Evolutionary conservation across 2,113 vertebrate species (phyloP), one percentile per base, ranked within the genome.

Genomic region (Oceanodroma tethys): DNA sequence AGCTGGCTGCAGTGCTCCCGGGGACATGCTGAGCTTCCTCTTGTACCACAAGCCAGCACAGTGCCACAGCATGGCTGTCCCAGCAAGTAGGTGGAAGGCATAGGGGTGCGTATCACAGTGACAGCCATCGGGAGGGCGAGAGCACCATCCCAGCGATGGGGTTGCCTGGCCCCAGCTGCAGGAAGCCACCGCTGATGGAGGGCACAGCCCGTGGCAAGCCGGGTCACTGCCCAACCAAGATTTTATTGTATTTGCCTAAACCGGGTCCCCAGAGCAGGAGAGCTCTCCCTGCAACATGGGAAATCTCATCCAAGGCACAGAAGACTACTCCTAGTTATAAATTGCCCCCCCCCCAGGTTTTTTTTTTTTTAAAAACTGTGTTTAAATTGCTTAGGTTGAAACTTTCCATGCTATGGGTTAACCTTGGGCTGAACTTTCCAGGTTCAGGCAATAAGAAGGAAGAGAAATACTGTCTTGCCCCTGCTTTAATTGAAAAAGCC

Each of bases 31-130:
- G 53, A 73, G 48, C 43, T 83, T 55, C 30, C 30, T 21, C 3
- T 65, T 3, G 0, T 55, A 30, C 23, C 3, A 1, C 4, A 9
- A 86, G 30, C 27, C 42, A 63, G 66, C 58, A 68, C 14, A 29
- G 47, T n/a, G 27, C 66, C 1, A 1, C 1, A 11, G 32, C 75
- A 50, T 0, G 3, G 40, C 58, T 14, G 8, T 50, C 48, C 58
- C 22, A 36, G 34, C 7, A 75, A 62, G 48, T 48, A n/a, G 38
- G 47, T 23, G 29, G 38, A 80, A 86, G 48, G 40, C 10, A 4
- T 6, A 67, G 52, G 50, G 32, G 23, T 21, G 25, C 3, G 3
- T 68, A 65, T 72, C 1, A 3, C 30, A 40, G 16, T 58, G 43
- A 21, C 18, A 65, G 19, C 56, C 42, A 4, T 17, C 2, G 7